These are phyloP conservation scores for Epinephelus moara DNA, from an alignment of 2,113 vertebrate species.

Conservation along the genomic window DNA sequence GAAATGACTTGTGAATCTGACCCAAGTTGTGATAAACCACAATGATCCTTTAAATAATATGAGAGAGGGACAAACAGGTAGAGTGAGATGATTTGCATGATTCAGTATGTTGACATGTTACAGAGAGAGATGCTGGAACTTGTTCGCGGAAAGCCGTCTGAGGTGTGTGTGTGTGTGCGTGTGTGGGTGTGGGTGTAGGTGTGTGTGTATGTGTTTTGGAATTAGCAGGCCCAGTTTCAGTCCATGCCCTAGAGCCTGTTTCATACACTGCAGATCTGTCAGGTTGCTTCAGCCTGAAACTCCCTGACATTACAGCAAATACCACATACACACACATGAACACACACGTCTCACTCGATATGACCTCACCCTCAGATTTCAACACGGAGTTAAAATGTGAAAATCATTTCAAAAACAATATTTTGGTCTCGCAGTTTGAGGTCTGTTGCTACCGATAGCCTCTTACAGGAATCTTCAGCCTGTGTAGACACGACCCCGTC, in stretches of 20 bases:
- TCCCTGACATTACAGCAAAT: constrained; percentile 69
- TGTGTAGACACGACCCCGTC: constrained; percentile 91
- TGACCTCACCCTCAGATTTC: constrained; percentile 74
- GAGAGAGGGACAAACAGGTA: constrained; percentile 49
- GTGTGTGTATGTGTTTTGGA: constrained; percentile 60
- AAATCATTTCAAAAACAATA: constrained; percentile 54
- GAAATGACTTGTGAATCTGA: neutral
- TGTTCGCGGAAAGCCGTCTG: constrained; percentile 73
- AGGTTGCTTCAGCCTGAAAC: constrained; percentile 79
- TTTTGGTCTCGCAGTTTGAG: constrained; percentile 10
- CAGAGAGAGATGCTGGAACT: constrained; percentile 81
- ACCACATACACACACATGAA: constrained; percentile 36
- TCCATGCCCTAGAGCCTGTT: constrained; percentile 76
- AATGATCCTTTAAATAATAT: neutral
- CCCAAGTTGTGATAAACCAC: neutral
- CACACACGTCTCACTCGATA: constrained; percentile 52
- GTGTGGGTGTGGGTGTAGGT: constrained; percentile 40
- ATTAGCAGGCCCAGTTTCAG: constrained; percentile 76
- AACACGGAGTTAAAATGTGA: constrained; percentile 51
- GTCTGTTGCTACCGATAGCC: constrained; percentile 79
- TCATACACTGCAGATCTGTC: constrained; percentile 75
- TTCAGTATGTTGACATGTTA: constrained; percentile 71
- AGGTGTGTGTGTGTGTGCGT: constrained; percentile 46
- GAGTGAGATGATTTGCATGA: constrained; percentile 66
- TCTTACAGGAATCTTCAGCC: constrained; percentile 90